Evolutionary conservation across 2,888 invertebrate genomes (phyloP).

Genomic region (Archips crataeganus): DNA sequence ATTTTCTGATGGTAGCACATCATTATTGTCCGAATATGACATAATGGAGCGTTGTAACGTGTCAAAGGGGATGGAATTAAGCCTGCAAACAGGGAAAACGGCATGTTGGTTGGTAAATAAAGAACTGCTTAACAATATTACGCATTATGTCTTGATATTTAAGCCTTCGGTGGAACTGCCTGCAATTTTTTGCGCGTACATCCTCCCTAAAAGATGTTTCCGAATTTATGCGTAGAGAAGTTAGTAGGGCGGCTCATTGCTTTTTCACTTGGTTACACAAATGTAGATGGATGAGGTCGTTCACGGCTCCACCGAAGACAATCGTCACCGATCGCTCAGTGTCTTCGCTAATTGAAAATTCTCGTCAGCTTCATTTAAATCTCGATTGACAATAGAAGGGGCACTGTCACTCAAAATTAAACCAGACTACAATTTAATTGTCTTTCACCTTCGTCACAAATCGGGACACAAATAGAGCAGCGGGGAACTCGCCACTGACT

Average conservation of each 20-base stretch:
- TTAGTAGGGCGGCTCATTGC: constrained; percentile 82
- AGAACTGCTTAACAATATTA: constrained; percentile 41
- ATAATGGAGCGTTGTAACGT: constrained; percentile 63
- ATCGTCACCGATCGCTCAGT: constrained; percentile 82
- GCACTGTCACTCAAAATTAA: constrained; percentile 68
- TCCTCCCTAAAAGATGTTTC: constrained; percentile 58
- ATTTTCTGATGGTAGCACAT: constrained; percentile 62
- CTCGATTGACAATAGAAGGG: constrained; percentile 73
- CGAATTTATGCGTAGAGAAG: constrained; percentile 74
- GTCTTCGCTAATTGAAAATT: constrained; percentile 83
- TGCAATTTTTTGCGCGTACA: constrained; percentile 41
- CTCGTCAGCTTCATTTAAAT: constrained; percentile 81
- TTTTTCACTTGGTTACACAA: constrained; percentile 83
- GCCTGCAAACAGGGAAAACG: constrained; percentile 51
- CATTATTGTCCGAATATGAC: constrained; percentile 67
- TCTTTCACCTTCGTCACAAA: constrained; percentile 57
- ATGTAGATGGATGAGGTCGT: constrained; percentile 81
- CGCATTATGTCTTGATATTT: constrained; percentile 29
- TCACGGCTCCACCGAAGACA: constrained; percentile 73
- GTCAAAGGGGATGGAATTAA: constrained; percentile 60
- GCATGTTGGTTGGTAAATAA: constrained; percentile 50
- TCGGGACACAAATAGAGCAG: constrained; percentile 50
- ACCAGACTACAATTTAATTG: constrained; percentile 65
- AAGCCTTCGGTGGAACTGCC: constrained; percentile 7
- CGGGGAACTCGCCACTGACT: constrained; percentile 47